Conservation (phyloP, 2,113 vertebrate species). For the Prinia subflava region DNA sequence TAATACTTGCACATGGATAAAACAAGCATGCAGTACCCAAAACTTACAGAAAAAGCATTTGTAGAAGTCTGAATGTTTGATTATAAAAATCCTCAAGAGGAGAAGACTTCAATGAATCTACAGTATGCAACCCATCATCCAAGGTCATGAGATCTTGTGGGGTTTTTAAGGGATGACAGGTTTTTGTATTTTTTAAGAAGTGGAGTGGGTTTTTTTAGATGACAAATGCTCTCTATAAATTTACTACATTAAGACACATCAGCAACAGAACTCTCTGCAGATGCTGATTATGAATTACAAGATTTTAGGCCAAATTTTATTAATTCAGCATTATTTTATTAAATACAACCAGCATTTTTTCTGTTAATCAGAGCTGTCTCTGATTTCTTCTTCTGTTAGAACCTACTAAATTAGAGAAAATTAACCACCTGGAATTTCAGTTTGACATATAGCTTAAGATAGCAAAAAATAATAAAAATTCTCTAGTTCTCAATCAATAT, state of each 20-base stretch:
- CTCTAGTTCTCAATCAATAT: neutral
- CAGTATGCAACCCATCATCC: neutral
- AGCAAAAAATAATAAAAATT: neutral
- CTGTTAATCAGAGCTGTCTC: neutral
- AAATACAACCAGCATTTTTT: neutral
- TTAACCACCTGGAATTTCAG: neutral
- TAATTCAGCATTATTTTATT: neutral
- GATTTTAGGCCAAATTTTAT: neutral
- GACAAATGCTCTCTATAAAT: neutral
- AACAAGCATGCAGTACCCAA: neutral
- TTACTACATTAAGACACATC: neutral
- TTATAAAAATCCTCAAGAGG: neutral
- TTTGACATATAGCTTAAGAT: neutral
- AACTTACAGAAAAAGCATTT: neutral
- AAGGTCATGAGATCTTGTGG: neutral
- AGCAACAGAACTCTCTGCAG: neutral
- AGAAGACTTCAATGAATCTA: neutral
- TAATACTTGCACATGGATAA: neutral
- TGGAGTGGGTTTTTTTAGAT: accelerated
- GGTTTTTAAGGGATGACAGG: neutral
- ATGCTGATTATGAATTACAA: neutral
- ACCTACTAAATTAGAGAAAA: neutral
- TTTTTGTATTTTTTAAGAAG: neutral
- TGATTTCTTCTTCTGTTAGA: neutral
- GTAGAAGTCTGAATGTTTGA: neutral